Evolutionary conservation across 1,140 invertebrate species (phyloP), one percentile per base, ranked within the genome.

Genomic region (Drosophila saltans): DNA sequence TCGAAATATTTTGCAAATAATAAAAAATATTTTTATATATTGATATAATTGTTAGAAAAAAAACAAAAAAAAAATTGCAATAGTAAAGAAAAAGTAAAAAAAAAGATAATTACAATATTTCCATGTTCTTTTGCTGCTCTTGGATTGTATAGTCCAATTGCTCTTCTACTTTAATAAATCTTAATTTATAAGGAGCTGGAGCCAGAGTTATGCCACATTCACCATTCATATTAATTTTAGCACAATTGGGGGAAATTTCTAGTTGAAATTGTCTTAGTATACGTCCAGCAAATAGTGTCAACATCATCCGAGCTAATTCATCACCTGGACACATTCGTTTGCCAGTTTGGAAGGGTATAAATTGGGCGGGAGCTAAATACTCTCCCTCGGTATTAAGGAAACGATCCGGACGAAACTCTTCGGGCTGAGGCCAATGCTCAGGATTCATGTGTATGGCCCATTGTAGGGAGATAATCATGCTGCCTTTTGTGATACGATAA

Each of bases 261-360:
- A 96, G 39, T 11, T 92, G 89, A 81, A 96, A 97, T 8, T 93
- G 93, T 5, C 95, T 94, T 1, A 98, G 72, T 10, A 97, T 93
- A 21, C 94, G 93, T 0, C 94, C 93, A 56, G 94, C 92, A 91
- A 95, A 95, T 3, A 97, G 85, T 72, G 96, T 94, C 58, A 97
- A 76, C 60, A 97, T 92, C 95, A 97, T 97, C 69, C 93, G 94
- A 1, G 96, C 97, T 41, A 98, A 90, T 80, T 97, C 96, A 72
- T 98, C 97, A 3, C 97, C 97, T 0, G 97, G 94, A 92, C 97
- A 98, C 93, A 96, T 95, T 39, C 97, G 93, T 90, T 97, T 97
- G 45, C 97, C 97, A 71, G 93, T 95, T 93, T 97, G 97, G 83
- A 98, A 98, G 10, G 97, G 97, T 61, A 98, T 94, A 83, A 98